Conservation (phyloP, 2,888 invertebrate species). For the Nomada fucata region DNA sequence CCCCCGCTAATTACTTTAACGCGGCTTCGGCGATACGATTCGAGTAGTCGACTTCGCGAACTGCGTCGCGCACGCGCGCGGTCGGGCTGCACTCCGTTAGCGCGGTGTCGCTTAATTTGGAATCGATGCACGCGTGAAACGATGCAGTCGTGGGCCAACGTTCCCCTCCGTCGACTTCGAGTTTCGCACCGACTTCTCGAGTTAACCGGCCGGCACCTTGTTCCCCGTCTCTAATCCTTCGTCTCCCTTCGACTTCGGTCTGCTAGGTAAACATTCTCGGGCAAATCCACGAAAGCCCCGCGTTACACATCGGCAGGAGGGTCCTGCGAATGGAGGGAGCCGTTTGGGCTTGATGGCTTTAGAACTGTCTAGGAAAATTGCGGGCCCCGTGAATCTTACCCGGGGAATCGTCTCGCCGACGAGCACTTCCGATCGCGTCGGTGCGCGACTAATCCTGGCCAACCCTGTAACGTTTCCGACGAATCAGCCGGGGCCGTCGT, state of each 20-base stretch:
- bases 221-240: slow-evolving; percentile 66
- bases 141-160: slow-evolving; percentile 8
- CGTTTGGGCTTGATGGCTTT: slow-evolving; percentile 47
- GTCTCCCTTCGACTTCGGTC: slow-evolving; percentile 71
- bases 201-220: slow-evolving; percentile 68
- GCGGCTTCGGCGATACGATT: slow-evolving; percentile 11
- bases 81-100: slow-evolving; percentile 41
- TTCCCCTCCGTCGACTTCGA: slow-evolving; percentile 48
- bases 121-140: slow-evolving; percentile 54
- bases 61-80: neutral
- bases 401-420: neutral
- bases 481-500: too few species aligned
- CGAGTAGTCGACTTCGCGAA: neutral
- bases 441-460: neutral
- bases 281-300: slow-evolving; percentile 61
- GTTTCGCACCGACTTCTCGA: slow-evolving; percentile 68
- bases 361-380: slow-evolving; percentile 56
- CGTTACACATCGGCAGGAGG: neutral
- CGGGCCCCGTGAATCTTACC: slow-evolving; percentile 41
- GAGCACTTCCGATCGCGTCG: neutral
- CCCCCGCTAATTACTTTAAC: slow-evolving; percentile 43
- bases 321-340: slow-evolving; percentile 36
- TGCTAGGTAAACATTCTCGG: slow-evolving; percentile 69
- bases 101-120: slow-evolving; percentile 57
- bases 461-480: too few species aligned